Evolutionary conservation across 2,797 vertebrate species (phyloP), one percentile per base, ranked within the genome.

Genomic region (Melanotaenia trifasciata): DNA sequence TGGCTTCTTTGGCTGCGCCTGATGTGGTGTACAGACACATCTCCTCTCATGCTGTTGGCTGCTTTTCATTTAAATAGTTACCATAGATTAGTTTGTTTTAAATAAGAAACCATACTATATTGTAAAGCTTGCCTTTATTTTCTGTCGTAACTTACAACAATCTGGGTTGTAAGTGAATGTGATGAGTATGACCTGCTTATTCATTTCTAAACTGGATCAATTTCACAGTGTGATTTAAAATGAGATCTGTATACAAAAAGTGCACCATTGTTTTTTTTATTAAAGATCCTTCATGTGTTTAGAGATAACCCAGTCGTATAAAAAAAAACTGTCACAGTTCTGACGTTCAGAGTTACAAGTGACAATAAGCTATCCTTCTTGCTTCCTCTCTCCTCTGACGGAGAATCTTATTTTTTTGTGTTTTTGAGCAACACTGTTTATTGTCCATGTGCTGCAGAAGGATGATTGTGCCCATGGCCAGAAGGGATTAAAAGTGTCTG

Each of bases 401-500:
- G 16, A 40, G 61, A 67, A 63, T 47, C 14, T 56, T 13, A 3
- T 45, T 45, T 28, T 53, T 35, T 45, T 28, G 72, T 70, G 40
- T 60, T 66, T 66, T 56, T 61, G 47, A 76, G 45, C 28, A 62
- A 36, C 40, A n/a, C 32, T 20, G 33, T 73, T 77, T 61, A 58
- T 63, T 62, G 74, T 56, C 81, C n/a, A n/a, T 66, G 70, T 67
- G 70, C 64, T 85, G 78, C 62, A 70, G 68, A 67, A 57, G 4
- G 63, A 76, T 70, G 61, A 58, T 32, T 28, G 74, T 58, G 66
- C 64, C 72, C 54, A 74, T 64, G 57, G 66, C 85, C 80, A 79
- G 78, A 71, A 83, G 65, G 82, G 87, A 91, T 92, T 86, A 89
- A 81, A 84, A 81, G 73, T 78, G 59, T 70, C 83, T 84, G 72